Base-by-base conservation (phyloP, 2,888 invertebrate species). In the Protophormia terraenovae region DNA sequence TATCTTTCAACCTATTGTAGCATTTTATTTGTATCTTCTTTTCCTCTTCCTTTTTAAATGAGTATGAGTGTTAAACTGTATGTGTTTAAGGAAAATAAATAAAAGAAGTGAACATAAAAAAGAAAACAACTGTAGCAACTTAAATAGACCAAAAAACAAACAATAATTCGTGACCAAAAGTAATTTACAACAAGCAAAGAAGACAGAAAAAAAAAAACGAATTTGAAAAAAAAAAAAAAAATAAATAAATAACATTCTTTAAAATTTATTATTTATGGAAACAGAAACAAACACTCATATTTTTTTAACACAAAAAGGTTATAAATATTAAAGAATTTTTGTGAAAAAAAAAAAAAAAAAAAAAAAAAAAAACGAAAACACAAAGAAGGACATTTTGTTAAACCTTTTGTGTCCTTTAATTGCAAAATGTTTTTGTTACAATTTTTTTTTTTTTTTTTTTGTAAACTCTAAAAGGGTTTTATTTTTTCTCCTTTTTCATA, bases 111-210 rank as follows among this genome's bases (percentile, higher is more conserved):
- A n/a, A n/a, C n/a, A n/a, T 8, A n/a, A 32, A 16, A 7, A n/a
- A 58, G 14, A 55, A 19, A 27, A 16, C 10, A 22, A 22, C 22
- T 10, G 4, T 45, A n/a, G n/a, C 47, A 58, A 58, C 8, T 50
- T 14, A 53, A 53, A 55, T 22, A 10, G 5, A 55, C 24, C 1
- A 41, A 45, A 32, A 66, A 29, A 66, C 58, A 72, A 76, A 76
- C 22, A 64, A 75, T n/a, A 47, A 62, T 53, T 76, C 75, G 75
- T 76, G 75, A 76, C 75, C 64, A 55, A 64, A 64, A 64, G 75
- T 38, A 76, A 76, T 76, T 76, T 66, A 38, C 50, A 50, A 53
- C 12, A 58, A 22, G 22, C 22, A 53, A 8, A 29, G 45, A 67
- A 69, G 4, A 38, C 38, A 4, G 16, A 32, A 50, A 69, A 29